Evolutionary conservation across 2,113 vertebrate species (phyloP).

Genomic region (Melierax canorus): DNA sequence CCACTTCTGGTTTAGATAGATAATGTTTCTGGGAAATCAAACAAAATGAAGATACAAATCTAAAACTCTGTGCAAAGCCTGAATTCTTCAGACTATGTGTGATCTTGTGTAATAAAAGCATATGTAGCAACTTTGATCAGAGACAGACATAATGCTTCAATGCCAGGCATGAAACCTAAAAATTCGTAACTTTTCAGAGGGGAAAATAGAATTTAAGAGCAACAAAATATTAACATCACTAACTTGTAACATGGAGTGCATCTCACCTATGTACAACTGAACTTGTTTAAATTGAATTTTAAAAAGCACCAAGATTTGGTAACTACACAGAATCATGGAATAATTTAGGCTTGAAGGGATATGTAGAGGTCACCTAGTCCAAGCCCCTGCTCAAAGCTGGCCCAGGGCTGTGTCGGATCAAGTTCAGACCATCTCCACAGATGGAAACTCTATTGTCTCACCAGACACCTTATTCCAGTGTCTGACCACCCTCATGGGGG

Average conservation of each 20-base stretch:
- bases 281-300: not conserved
- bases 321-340: not conserved
- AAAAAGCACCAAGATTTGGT: not conserved
- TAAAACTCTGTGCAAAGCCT: not conserved
- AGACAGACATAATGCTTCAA: not conserved
- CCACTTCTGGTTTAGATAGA: not conserved
- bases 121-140: not conserved
- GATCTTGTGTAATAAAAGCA: not conserved
- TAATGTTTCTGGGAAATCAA: not conserved
- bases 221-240: not conserved
- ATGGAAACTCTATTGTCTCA: not conserved
- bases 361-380: not conserved
- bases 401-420: not conserved
- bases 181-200: not conserved
- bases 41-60: slow-evolving; percentile 2
- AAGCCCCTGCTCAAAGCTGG: not conserved
- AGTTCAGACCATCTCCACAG: not conserved
- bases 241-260: not conserved
- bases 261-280: not conserved
- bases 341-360: not conserved
- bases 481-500: not conserved
- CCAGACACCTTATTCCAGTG: not conserved
- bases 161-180: not conserved
- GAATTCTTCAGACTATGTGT: not conserved
- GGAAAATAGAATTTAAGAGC: not conserved